A percentile compares a stretch with the other conserved stretches of the same genome.
phyloP scores from a whole-genome alignment of 2,888 invertebrate species.

The Deilephila porcellus region DNA sequence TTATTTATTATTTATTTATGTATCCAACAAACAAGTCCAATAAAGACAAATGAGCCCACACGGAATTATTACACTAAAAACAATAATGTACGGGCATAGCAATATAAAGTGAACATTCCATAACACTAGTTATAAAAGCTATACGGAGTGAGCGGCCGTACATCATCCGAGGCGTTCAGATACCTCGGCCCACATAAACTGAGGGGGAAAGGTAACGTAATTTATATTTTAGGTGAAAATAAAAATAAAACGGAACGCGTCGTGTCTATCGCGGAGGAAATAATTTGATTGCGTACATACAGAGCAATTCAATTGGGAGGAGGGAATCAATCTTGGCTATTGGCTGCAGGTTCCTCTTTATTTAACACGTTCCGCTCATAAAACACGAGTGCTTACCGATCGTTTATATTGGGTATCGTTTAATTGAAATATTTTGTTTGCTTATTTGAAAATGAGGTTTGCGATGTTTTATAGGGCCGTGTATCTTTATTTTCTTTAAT shows the following conservation, averaged over 20 bases:
- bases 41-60: neutral
- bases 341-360: constrained; percentile 27
- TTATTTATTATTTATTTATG: neutral
- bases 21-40: no score
- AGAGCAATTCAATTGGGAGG: constrained; percentile 31
- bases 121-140: constrained; percentile 15
- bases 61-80: neutral
- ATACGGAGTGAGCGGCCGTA: constrained; percentile 13
- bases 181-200: neutral
- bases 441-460: neutral
- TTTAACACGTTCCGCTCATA: constrained; percentile 21
- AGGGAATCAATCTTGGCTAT: constrained; percentile 34
- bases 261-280: constrained; percentile 30
- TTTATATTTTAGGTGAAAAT: constrained; percentile 31
- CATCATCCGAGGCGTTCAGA: constrained; percentile 10
- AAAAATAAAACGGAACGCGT: constrained; percentile 27
- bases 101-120: neutral
- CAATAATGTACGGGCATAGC: neutral
- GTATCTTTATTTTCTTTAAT: neutral
- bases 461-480: neutral
- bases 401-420: constrained; percentile 13
- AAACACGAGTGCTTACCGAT: constrained; percentile 17
- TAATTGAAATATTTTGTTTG: constrained; percentile 17
- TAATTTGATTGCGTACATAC: constrained; percentile 33
- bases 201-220: constrained; percentile 17